Base-by-base conservation (phyloP, 2,888 invertebrate genomes). In the Corbicula japonica region DNA sequence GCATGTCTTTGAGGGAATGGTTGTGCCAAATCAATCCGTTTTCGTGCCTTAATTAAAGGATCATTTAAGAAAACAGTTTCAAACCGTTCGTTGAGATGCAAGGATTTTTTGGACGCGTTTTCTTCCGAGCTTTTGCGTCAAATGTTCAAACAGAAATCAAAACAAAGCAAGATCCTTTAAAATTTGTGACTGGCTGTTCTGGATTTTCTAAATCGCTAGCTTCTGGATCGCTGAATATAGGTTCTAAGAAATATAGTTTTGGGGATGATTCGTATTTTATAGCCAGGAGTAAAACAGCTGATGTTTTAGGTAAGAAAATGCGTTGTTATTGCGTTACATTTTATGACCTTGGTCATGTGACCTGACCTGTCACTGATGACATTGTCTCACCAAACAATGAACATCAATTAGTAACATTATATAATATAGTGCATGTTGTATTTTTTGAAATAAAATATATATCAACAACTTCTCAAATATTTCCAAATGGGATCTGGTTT, bases 211-310 rank as follows among this genome's bases (percentile, higher is more conserved):
- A 98, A 95, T 97, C 94, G 41, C 71, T 89, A 35, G 74, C 89
- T 35, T 85, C 88, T 54, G 88, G 91, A 10, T 88, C 90, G 2
- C 89, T 91, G 21, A 84, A 91, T 26, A 92, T 91, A 71, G 92
- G 91, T 21, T 85, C 91, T 23, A 93, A 92, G 76, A 93, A 93
- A 80, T 98, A 98, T 93, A 97, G 98, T 93, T 99, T 97, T 94
- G 99, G 99, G 83, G 99, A 99, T 94, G 99, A 99, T 94, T 98
- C 99, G 76, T 99, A 98, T 97, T 99, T 99, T 94, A 95, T 95
- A 81, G 95, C 96, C 5, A 95, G 95, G 92, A 95, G 96, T 92
- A 95, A 95, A 92, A 95, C 96, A 76, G 97, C 97, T 80, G 98
- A 99, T 95, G 98, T 99, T 89, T 96, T 99, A 94, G 98, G 98